A percentile compares a stretch with the other conserved stretches of the same genome.
phyloP scores from a whole-genome alignment of 2,113 vertebrate species.

The Mobula birostris region DNA sequence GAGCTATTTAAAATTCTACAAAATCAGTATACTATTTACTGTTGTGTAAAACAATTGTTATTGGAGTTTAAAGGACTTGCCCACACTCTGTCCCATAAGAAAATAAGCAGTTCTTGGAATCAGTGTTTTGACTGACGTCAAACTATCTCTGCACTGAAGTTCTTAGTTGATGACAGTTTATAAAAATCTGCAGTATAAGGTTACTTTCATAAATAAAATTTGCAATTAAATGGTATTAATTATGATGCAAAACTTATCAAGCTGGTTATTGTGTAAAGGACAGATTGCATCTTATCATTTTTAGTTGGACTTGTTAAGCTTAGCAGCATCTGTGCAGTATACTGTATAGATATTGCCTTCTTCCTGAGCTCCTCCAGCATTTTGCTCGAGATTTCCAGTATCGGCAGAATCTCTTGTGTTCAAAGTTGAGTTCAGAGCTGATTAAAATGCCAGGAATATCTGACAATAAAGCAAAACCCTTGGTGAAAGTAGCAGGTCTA shows the following conservation, averaged over 20 bases:
- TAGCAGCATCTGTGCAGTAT: too few relatives aligned
- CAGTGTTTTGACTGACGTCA: neutral
- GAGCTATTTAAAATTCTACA: neutral
- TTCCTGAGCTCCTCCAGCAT: too few relatives aligned
- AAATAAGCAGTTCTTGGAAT: slow-evolving; percentile 5
- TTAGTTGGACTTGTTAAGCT: neutral
- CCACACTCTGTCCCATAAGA: neutral
- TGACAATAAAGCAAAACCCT: neutral
- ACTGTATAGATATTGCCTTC: too few relatives aligned
- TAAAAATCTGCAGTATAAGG: neutral
- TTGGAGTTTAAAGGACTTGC: neutral
- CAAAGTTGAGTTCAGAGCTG: neutral
- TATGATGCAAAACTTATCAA: slow-evolving; percentile 1
- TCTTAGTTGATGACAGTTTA: neutral
- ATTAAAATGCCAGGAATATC: neutral
- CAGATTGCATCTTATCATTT: neutral
- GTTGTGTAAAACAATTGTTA: neutral
- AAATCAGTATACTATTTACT: slow-evolving; percentile 17
- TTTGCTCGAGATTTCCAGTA: too few relatives aligned
- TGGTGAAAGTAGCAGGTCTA: neutral
- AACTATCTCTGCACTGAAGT: neutral
- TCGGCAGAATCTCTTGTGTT: too few relatives aligned
- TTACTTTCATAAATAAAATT: slow-evolving; percentile 14
- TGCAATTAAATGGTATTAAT: neutral
- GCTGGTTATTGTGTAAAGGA: neutral